Percentiles rank a stretch among this genome's conserved stretches.
phyloP scores from a whole-genome alignment of 2,888 invertebrate genomes.

The Cecidostiba fungosa region DNA sequence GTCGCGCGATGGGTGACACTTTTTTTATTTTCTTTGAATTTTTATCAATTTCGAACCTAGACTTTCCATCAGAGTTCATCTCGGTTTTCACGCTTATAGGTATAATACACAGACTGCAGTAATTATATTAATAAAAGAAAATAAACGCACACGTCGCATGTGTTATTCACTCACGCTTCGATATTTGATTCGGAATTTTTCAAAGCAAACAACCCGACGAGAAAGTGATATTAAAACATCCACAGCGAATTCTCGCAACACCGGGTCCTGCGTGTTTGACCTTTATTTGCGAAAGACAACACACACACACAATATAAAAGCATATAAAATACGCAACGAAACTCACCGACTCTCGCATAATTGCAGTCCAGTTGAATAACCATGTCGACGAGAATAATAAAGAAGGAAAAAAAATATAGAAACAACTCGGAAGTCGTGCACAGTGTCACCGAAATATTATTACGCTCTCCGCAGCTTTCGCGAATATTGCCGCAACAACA shows the following conservation, averaged over 20 bases:
- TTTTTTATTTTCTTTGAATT: too few species aligned
- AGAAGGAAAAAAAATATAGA: neutral
- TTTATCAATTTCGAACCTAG: too few species aligned
- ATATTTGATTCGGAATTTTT: neutral
- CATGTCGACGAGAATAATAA: slow-evolving; percentile 1
- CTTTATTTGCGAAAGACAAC: neutral
- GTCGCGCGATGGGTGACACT: too few species aligned
- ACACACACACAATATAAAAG: neutral
- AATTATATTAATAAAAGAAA: too few species aligned
- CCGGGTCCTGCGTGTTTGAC: neutral
- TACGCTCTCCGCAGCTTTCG: neutral
- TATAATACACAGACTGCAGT: too few species aligned
- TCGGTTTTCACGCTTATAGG: too few species aligned
- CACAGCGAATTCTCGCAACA: neutral
- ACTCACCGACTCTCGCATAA: slow-evolving; percentile 48
- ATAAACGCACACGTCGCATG: neutral
- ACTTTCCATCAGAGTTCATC: too few species aligned
- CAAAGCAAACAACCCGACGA: neutral
- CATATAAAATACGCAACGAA: neutral
- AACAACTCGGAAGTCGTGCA: neutral
- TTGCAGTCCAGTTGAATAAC: slow-evolving; percentile 49
- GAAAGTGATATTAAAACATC: neutral
- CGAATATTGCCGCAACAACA: neutral
- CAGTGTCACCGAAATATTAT: neutral
- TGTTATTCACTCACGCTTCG: neutral